Evolutionary conservation across 2,888 invertebrate genomes (phyloP).

Genomic region (Acronicta alni): DNA sequence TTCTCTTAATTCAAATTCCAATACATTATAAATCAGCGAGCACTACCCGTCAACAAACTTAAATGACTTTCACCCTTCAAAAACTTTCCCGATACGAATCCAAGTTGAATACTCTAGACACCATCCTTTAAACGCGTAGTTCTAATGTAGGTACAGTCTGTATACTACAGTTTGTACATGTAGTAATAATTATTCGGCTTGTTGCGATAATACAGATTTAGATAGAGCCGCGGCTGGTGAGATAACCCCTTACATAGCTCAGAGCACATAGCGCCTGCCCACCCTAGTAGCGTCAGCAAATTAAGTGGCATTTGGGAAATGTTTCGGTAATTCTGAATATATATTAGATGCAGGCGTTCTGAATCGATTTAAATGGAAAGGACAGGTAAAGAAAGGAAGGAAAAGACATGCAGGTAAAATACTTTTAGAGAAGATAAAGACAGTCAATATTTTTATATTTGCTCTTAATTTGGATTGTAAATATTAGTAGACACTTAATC

Average conservation of each 20-base stretch:
- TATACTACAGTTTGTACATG: constrained; percentile 65
- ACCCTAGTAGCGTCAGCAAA: constrained; percentile 71
- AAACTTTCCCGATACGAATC: constrained; percentile 33
- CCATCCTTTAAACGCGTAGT: constrained; percentile 25
- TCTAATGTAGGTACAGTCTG: constrained; percentile 23
- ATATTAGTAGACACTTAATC: too few species aligned
- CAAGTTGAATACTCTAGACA: constrained; percentile 35
- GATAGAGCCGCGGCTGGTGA: constrained; percentile 83
- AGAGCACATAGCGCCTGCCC: constrained; percentile 85
- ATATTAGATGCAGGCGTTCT: too few species aligned
- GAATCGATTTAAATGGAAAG: too few species aligned
- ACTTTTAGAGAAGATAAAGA: too few species aligned
- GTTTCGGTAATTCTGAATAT: not conserved
- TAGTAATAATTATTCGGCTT: constrained; percentile 87
- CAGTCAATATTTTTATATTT: too few species aligned
- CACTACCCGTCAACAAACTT: constrained; percentile 5
- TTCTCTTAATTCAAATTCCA: not conserved
- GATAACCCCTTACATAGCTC: constrained; percentile 89
- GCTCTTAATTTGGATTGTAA: too few species aligned
- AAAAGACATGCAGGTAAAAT: too few species aligned
- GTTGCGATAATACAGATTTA: constrained; percentile 88
- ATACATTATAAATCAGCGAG: not conserved
- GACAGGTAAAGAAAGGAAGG: too few species aligned
- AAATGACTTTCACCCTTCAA: constrained; percentile 25
- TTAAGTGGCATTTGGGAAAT: not conserved